Conservation (phyloP, 2,113 vertebrate species). For the Todiramphus saurophagus region DNA sequence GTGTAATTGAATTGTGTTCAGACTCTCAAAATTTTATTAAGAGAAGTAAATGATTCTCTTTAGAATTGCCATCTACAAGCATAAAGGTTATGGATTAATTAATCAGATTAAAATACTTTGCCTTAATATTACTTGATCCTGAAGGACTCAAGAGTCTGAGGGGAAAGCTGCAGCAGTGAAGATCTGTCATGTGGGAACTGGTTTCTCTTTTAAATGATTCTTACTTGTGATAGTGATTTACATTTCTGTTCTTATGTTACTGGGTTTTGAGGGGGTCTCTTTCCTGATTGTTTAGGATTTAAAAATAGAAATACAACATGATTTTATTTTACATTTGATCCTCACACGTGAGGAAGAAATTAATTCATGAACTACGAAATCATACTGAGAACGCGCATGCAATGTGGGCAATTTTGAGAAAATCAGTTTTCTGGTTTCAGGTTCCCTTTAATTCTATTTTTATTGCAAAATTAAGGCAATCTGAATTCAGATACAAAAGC, state of each 20-base stretch:
- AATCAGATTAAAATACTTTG: not conserved
- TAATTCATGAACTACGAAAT: not conserved
- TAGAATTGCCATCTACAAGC: not conserved
- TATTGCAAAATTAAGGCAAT: not conserved
- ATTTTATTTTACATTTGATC: not conserved
- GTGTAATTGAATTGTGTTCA: not conserved
- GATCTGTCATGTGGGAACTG: not conserved
- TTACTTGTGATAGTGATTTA: not conserved
- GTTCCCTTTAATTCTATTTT: not conserved
- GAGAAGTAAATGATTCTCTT: not conserved
- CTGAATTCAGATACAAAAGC: not conserved
- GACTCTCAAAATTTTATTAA: not conserved
- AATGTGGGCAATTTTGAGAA: not conserved
- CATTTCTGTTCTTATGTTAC: not conserved
- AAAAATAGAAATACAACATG: not conserved
- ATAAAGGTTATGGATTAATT: not conserved
- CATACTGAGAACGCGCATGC: not conserved
- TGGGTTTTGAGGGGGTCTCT: accelerated
- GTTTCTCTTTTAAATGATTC: not conserved
- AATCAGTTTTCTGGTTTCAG: not conserved
- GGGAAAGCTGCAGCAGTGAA: not conserved
- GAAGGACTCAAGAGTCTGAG: not conserved
- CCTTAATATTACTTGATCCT: not conserved
- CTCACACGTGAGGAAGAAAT: not conserved
- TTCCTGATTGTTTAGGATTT: not conserved